These are phyloP conservation scores for Brachionus koreanus DNA, from an alignment of 1,140 invertebrate species.

Conservation along the genomic window DNA sequence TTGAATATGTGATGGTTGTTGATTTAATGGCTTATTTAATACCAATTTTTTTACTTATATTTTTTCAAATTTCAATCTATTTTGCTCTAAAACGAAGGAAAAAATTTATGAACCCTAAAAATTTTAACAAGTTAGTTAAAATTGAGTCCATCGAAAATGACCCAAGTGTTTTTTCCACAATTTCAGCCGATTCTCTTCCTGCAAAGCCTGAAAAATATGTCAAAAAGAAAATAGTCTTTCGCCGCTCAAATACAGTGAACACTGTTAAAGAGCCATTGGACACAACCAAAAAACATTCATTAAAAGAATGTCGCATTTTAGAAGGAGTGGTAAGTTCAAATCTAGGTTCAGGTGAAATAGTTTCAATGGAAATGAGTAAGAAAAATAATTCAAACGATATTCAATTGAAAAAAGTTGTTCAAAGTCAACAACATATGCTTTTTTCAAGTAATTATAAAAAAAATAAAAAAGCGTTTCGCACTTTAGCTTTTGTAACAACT, in stretches of 20 bases:
- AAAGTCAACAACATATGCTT: background rate
- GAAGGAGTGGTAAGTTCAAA: background rate
- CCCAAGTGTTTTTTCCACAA: background rate
- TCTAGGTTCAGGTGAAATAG: background rate
- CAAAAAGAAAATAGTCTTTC: background rate
- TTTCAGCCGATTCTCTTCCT: background rate
- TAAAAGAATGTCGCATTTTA: background rate
- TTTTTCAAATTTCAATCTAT: conserved; percentile 20
- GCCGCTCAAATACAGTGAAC: background rate
- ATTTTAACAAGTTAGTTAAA: background rate
- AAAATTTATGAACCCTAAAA: background rate
- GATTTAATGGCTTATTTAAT: conserved; percentile 24
- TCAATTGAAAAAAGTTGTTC: background rate
- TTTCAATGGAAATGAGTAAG: no score
- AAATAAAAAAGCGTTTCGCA: conserved; percentile 1
- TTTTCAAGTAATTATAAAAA: conserved; percentile 39
- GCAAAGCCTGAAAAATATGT: background rate
- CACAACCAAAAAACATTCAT: background rate
- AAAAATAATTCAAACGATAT: background rate
- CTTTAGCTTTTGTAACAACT: conserved; percentile 5
- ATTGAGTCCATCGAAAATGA: background rate
- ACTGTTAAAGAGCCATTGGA: background rate
- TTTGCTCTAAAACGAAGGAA: background rate
- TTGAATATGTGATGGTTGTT: background rate
- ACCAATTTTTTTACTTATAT: conserved; percentile 9